These are phyloP conservation scores for Marronus borbonicus DNA, from an alignment of 2,888 invertebrate species.

Conservation along the genomic window DNA sequence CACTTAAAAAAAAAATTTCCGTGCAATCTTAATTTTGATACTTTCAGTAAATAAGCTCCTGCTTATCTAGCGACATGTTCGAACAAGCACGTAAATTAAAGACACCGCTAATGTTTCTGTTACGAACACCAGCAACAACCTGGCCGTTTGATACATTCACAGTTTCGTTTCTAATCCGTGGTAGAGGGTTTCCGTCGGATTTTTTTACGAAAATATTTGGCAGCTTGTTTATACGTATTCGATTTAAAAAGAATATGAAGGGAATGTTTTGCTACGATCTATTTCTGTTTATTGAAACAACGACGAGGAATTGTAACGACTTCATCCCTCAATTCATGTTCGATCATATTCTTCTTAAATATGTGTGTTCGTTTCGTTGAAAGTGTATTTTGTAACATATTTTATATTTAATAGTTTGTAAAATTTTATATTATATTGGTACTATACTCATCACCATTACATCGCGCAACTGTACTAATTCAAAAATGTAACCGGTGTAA, in stretches of 20 bases:
- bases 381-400: slow-evolving; percentile 3
- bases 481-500: slow-evolving; percentile 19
- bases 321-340: neutral
- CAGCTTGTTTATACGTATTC: neutral
- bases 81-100: no score
- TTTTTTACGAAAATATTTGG: neutral
- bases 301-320: no score
- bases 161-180: no score
- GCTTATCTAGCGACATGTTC: no score
- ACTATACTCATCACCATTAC: neutral
- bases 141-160: no score
- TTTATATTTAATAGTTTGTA: slow-evolving; percentile 36
- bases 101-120: no score
- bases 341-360: slow-evolving; percentile 7
- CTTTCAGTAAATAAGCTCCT: no score
- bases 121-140: no score
- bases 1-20: no score
- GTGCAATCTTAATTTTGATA: no score
- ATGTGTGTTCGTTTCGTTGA: neutral
- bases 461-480: slow-evolving; percentile 33
- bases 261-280: neutral
- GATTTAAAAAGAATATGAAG: neutral
- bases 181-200: neutral
- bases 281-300: no score
- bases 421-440: slow-evolving; percentile 41